Evolutionary conservation across 2,888 invertebrate species (phyloP), one percentile per base, ranked within the genome.

Genomic region (Hemithea aestivaria): DNA sequence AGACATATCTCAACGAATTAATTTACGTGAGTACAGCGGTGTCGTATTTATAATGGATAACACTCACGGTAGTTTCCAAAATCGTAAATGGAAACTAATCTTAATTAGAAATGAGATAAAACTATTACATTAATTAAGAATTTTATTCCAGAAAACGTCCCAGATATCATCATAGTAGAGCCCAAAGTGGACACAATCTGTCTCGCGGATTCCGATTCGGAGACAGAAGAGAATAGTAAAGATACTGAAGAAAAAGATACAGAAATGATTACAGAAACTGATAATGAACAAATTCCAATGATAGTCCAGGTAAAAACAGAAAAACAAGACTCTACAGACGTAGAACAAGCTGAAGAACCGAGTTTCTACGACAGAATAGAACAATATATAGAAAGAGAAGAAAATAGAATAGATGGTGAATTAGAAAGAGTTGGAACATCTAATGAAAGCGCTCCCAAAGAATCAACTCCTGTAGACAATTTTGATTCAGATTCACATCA

Each of bases 101-200:
- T n/a, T n/a, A n/a, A n/a, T n/a, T n/a, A n/a, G n/a, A n/a, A n/a
- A n/a, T n/a, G n/a, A n/a, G n/a, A n/a, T n/a, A n/a, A n/a, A n/a
- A n/a, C n/a, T n/a, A n/a, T n/a, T n/a, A n/a, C n/a, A n/a, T n/a
- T n/a, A n/a, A n/a, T n/a, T 10, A 29, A 30, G 28, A 20, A 10
- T 27, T 22, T 2, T 16, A 37, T 69, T 66, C 26, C 58, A 73
- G 78, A 62, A 26, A 55, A 51, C 20, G 67, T 55, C 11, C 68
- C 71, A 1, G 81, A 81, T 26, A 27, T 80, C 0, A 54, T 68
- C 7, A 29, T 77, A 1, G 42, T 84, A 1, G 84, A 84, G 48
- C 72, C 71, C 5, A 52, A 48, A 1, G 64, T 84, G 9, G 83
- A 82, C 52, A 78, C 74, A 0, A 78, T 84, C 24, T 68, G 74